phyloP scores from a whole-genome alignment of 2,797 vertebrate species.

The Crenichthys baileyi region DNA sequence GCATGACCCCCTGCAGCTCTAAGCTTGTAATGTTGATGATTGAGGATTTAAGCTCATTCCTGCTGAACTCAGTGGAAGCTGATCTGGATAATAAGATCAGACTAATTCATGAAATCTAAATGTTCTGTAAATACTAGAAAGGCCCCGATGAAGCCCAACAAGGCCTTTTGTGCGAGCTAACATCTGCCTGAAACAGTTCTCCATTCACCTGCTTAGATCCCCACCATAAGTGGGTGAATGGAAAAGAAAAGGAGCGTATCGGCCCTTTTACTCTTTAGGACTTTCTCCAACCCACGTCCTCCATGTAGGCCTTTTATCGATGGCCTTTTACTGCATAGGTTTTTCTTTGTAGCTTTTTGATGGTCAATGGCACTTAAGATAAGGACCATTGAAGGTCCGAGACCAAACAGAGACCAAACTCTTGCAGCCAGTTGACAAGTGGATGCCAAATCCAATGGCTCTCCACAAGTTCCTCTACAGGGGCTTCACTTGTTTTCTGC shows the following conservation, averaged over 20 bases:
- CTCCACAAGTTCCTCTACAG: constrained; percentile 74
- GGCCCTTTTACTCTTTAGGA: constrained; percentile 25
- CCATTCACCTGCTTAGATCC: constrained; percentile 51
- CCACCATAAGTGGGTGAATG: constrained; percentile 26
- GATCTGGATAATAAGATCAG: constrained; percentile 71
- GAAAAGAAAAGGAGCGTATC: constrained; percentile 22
- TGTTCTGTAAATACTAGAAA: constrained; percentile 66
- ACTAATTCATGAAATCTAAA: constrained; percentile 63
- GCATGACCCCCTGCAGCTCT: constrained; percentile 39
- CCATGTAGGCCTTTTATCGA: constrained; percentile 41
- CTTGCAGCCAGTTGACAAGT: constrained; percentile 43
- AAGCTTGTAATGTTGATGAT: constrained; percentile 52
- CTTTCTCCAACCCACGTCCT: constrained; percentile 40
- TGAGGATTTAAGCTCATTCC: constrained; percentile 53
- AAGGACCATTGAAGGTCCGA: constrained; percentile 59
- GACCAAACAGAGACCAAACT: constrained; percentile 68
- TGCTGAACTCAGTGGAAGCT: constrained; percentile 47
- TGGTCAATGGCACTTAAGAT: constrained; percentile 23
- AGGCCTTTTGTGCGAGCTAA: constrained; percentile 38
- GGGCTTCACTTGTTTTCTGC: constrained; percentile 69
- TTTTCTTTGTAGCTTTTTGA: constrained; percentile 53
- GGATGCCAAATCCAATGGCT: constrained; percentile 71
- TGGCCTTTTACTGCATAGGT: constrained; percentile 52
- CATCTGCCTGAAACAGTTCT: constrained; percentile 59
- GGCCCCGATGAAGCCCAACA: constrained; percentile 37